Evolutionary conservation across 1,140 invertebrate genomes (phyloP), one percentile per base, ranked within the genome.

Genomic region (Caenorhabditis remanei): DNA sequence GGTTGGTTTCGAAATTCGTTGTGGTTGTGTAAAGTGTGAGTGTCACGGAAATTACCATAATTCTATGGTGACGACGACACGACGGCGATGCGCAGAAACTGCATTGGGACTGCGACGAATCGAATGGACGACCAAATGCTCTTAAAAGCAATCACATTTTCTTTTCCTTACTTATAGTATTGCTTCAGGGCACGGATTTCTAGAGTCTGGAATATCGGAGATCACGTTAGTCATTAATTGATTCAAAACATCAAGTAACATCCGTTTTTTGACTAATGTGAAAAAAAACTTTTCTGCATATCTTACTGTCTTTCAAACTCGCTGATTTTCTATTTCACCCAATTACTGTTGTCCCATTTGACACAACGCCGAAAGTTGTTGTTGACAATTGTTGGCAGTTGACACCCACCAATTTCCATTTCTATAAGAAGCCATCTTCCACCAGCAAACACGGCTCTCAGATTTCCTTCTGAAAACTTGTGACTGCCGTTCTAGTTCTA

Each of bases 81-180:
- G 19, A 43, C 14, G 14, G 9, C 50, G 50, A 14, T 32, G 32
- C 32, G 32, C 50, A 53, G 50, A 53, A 16, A 11, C 50, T 53
- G 11, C 16, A 11, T 16, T 11, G 2, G 11, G n/a, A 58, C 56
- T 11, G 21, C 24, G 14, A n/a, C 46, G 46, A 16, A n/a, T 1
- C n/a, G n/a, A 11, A 48, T 48, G 11, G 71, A 24, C 9, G 40
- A 46, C 41, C 19, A 46, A 48, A 46, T 75, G 67, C 71, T 79
- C 71, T 79, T 79, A 79, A 53, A 50, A 21, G 32, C 19, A 79
- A 79, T 79, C 71, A 79, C 71, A 79, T 50, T 79, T 79, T 8
- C 19, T 19, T 46, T 48, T 43, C 13, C 43, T 71, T 24, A 61
- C 56, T 61, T 61, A 19, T 61, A 61, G 16, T 65, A 4, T 48